These are phyloP conservation scores for Sepiola atlantica DNA, from an alignment of 2,888 invertebrate genomes.

Conservation along the genomic window DNA sequence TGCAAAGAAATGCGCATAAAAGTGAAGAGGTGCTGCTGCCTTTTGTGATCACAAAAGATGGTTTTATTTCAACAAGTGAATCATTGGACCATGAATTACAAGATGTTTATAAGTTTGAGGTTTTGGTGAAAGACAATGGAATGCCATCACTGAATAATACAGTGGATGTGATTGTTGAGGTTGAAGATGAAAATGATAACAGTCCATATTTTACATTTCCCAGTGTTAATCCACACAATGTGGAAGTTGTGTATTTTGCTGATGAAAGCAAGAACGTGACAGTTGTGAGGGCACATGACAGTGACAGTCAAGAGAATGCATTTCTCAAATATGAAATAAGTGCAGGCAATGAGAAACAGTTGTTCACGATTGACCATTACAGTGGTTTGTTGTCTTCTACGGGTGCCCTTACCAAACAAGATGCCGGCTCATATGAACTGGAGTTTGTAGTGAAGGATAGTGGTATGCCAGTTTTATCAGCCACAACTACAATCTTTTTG, in stretches of 20 bases:
- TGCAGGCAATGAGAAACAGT: background rate
- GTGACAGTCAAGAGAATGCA: background rate
- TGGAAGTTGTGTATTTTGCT: background rate
- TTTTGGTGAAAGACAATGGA: background rate
- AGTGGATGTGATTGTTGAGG: conserved; percentile 32
- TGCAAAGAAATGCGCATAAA: background rate
- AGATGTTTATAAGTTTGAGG: background rate
- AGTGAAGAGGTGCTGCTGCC: background rate
- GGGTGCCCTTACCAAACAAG: conserved; percentile 32
- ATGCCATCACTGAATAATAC: conserved; percentile 21
- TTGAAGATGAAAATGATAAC: conserved; percentile 32
- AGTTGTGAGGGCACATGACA: conserved; percentile 10
- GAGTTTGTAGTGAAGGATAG: background rate
- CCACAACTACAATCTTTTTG: background rate
- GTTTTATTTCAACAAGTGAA: conserved; percentile 32
- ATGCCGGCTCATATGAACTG: background rate
- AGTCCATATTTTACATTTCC: conserved; percentile 32
- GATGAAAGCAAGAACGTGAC: conserved; percentile 11
- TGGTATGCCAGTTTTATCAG: background rate
- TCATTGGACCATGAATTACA: conserved; percentile 32
- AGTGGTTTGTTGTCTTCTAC: conserved; percentile 24
- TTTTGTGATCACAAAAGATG: background rate
- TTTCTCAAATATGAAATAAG: conserved; percentile 12
- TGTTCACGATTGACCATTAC: conserved; percentile 32
- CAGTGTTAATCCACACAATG: background rate